These are phyloP conservation scores for Trypoxylus dichotomus DNA, from an alignment of 1,140 invertebrate species.

Conservation along the genomic window DNA sequence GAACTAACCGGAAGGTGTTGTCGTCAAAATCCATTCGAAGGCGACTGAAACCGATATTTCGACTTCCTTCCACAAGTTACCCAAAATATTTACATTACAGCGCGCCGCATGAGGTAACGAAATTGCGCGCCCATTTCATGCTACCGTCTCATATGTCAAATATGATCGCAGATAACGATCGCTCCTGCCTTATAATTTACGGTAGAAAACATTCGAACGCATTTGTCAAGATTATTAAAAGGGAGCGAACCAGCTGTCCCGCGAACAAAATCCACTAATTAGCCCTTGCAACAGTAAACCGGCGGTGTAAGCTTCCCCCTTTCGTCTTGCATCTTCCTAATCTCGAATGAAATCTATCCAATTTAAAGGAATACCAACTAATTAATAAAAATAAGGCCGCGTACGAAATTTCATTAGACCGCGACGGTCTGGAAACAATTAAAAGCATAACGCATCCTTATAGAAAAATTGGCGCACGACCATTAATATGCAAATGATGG, in stretches of 20 bases:
- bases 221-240: constrained; percentile 25
- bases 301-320: background rate
- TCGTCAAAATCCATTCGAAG: too few relatives aligned
- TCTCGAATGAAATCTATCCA: constrained; percentile 22
- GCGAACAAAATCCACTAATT: constrained; percentile 23
- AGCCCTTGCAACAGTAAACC: background rate
- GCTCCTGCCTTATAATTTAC: background rate
- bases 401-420: constrained; percentile 23
- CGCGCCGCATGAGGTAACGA: too few relatives aligned
- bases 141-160: constrained; percentile 15
- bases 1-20: too few relatives aligned
- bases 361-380: constrained; percentile 22
- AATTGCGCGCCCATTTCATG: background rate
- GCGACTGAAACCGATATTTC: too few relatives aligned
- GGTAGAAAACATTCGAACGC: background rate
- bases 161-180: background rate
- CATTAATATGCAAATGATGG: constrained; percentile 22
- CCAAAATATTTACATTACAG: too few relatives aligned
- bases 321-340: background rate
- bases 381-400: constrained; percentile 22
- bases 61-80: too few relatives aligned
- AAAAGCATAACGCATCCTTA: constrained; percentile 10
- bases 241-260: constrained; percentile 12
- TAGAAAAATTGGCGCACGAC: constrained; percentile 3
- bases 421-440: constrained; percentile 22